These are phyloP conservation scores for Acyrthosiphon pisum DNA, from an alignment of 1,140 invertebrate genomes.

Conservation along the genomic window DNA sequence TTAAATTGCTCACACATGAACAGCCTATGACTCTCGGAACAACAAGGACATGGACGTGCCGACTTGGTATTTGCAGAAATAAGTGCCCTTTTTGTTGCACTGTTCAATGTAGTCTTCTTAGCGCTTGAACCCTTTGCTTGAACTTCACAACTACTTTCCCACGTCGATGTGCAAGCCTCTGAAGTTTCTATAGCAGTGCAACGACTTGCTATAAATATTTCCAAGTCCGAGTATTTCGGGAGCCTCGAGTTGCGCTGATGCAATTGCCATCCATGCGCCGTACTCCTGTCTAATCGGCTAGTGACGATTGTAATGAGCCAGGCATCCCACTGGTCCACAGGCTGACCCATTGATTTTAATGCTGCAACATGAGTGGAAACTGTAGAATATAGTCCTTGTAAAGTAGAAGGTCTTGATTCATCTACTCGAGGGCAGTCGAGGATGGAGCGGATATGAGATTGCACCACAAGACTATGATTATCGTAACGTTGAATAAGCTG, in stretches of 20 bases:
- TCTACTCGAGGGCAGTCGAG: no score
- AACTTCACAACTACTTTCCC: neutral
- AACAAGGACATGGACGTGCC: neutral
- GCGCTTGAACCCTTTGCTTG: neutral
- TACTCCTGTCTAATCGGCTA: neutral
- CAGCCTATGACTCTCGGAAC: neutral
- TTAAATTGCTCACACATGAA: neutral
- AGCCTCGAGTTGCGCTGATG: neutral
- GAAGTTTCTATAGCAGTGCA: no score
- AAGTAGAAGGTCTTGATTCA: no score
- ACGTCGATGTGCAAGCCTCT: neutral
- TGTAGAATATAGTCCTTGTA: neutral
- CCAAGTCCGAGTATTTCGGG: neutral
- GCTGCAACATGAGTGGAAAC: neutral
- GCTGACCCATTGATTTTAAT: neutral
- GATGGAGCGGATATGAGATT: no score
- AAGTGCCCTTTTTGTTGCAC: neutral
- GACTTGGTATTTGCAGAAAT: neutral
- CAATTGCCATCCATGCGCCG: no score
- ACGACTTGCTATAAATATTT: neutral
- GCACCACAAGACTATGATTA: no score
- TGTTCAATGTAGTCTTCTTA: neutral
- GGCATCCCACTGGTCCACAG: neutral
- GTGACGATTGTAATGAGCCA: neutral
- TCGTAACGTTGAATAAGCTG: no score